Percentiles rank a stretch among this genome's conserved stretches.
Evolutionary conservation across 2,888 invertebrate species (phyloP).

Genomic region (Rhagium mordax): DNA sequence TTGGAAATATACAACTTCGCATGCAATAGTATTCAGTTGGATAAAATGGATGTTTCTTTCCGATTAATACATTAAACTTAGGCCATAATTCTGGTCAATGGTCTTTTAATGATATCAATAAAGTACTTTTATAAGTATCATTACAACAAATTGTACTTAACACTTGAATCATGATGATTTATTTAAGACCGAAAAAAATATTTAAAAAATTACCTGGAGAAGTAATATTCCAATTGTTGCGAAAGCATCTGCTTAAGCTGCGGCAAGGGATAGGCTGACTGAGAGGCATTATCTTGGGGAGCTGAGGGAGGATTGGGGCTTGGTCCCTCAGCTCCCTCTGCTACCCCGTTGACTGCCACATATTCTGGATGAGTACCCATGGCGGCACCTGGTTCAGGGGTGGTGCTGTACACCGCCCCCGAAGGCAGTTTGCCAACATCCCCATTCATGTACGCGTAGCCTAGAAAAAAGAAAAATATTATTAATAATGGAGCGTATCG

Average conservation of each 20-base stretch:
- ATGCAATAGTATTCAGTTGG: too few relatives aligned
- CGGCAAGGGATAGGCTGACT: conserved; percentile 77
- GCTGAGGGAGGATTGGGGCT: conserved; percentile 70
- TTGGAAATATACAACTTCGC: too few relatives aligned
- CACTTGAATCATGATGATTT: not conserved
- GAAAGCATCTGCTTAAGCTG: conserved; percentile 85
- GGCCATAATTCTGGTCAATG: too few relatives aligned
- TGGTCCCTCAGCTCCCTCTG: conserved; percentile 68
- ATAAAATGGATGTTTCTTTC: too few relatives aligned
- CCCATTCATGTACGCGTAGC: conserved; percentile 88
- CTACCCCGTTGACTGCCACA: conserved; percentile 66
- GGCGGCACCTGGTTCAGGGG: conserved; percentile 72
- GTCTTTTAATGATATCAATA: too few relatives aligned
- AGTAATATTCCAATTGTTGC: conserved; percentile 90
- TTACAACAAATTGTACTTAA: too few relatives aligned
- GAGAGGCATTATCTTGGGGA: conserved; percentile 70
- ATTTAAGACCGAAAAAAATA: not conserved
- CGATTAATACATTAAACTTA: too few relatives aligned
- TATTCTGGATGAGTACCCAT: conserved; percentile 53
- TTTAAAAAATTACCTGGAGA: conserved; percentile 79
- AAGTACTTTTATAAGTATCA: too few relatives aligned
- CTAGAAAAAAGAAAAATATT: conserved; percentile 67
- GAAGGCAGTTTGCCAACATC: conserved; percentile 84
- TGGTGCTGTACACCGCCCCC: conserved; percentile 81
- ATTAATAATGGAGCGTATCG: not conserved